phyloP scores from a whole-genome alignment of 2,888 invertebrate genomes.

The Dysmachus trigonus region DNA sequence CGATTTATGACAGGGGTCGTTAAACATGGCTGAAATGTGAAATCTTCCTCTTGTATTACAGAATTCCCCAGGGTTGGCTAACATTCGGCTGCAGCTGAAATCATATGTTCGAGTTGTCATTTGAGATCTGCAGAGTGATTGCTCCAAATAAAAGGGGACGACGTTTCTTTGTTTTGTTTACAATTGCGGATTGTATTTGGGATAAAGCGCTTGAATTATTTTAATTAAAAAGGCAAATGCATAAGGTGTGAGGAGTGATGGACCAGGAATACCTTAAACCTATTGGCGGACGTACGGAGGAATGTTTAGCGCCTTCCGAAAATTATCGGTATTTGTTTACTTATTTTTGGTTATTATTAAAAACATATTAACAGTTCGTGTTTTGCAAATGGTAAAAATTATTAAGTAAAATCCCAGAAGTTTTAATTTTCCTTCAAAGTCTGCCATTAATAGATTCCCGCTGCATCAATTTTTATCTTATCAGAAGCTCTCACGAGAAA shows the following conservation, averaged over 20 bases:
- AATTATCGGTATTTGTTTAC: not conserved
- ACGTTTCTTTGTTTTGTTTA: not conserved
- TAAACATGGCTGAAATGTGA: no score
- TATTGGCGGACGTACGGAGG: not conserved
- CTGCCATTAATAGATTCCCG: not conserved
- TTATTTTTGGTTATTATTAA: not conserved
- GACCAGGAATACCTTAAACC: not conserved
- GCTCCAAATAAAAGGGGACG: not conserved
- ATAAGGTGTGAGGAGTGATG: not conserved
- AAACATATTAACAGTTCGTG: not conserved
- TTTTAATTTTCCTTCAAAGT: not conserved
- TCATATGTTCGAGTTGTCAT: not conserved
- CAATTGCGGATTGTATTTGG: not conserved
- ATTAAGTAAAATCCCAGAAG: not conserved
- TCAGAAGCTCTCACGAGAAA: not conserved
- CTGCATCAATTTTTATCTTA: not conserved
- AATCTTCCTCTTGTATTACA: not conserved
- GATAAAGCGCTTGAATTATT: not conserved
- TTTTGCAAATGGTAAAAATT: not conserved
- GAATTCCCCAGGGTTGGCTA: not conserved
- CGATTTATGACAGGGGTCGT: not conserved
- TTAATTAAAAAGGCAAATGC: not conserved
- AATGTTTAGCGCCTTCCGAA: not conserved
- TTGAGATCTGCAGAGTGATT: not conserved
- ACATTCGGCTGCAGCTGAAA: not conserved